A percentile compares a stretch with the other conserved stretches of the same genome.
Conservation (phyloP, 2,797 vertebrate species). For the Alfaro cultratus region DNA sequence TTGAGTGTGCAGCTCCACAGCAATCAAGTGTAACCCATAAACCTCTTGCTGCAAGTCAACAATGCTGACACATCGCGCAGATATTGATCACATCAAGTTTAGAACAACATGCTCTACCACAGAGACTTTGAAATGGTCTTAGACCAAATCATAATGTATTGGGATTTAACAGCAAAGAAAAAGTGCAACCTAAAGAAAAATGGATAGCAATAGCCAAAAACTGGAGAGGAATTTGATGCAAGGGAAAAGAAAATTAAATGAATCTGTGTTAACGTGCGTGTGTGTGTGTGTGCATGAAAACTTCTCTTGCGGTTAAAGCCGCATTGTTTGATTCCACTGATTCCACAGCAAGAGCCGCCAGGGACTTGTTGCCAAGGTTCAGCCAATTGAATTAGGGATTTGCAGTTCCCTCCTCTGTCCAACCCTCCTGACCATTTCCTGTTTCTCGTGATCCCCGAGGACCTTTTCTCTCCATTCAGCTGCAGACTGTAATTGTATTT, state of each 20-base stretch:
- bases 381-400: constrained; percentile 86
- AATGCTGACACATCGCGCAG: constrained; percentile 35
- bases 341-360: constrained; percentile 80
- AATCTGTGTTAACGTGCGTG: constrained; percentile 49
- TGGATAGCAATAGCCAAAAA: background rate
- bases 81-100: constrained; percentile 50
- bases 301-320: constrained; percentile 74
- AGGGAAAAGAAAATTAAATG: constrained; percentile 53
- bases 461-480: constrained; percentile 74
- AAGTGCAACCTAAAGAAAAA: constrained; percentile 4
- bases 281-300: constrained; percentile 55
- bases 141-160: constrained; percentile 13
- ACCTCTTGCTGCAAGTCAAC: constrained; percentile 50
- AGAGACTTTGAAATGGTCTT: constrained; percentile 22
- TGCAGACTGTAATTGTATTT: constrained; percentile 81
- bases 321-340: constrained; percentile 82
- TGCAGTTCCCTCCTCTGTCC: constrained; percentile 75
- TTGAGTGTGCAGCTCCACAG: constrained; percentile 37
- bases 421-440: constrained; percentile 80
- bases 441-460: constrained; percentile 71
- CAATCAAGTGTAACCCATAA: constrained; percentile 56
- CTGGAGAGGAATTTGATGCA: constrained; percentile 3
- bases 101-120: constrained; percentile 10
- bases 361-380: constrained; percentile 81
- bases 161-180: constrained; percentile 3